Base-by-base conservation (phyloP, 2,888 invertebrate species). In the Spilarctia lutea region DNA sequence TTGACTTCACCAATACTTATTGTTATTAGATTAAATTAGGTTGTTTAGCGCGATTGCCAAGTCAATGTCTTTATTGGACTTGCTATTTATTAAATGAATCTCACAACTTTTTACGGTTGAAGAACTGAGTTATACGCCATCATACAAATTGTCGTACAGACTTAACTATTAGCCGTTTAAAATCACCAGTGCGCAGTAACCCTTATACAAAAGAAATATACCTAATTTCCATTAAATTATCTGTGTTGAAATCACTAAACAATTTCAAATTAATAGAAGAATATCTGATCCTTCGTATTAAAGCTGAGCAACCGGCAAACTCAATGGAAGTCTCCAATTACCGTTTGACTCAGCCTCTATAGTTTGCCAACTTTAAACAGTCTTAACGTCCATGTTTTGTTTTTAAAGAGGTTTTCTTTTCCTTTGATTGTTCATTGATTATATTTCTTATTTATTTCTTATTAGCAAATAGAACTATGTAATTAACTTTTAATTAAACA, bases 311-410 rank as follows among this genome's bases (percentile, higher is more conserved):
- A 79, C 79, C 78, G 75, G 78, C 69, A 81, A 80, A 75, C 65
- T 78, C 45, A 71, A 74, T 74, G 66, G 69, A 80, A 65, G 74
- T 73, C 79, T 81, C 73, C 71, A 83, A 80, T 87, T 71, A 78
- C 72, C 75, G 80, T 75, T 81, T 71, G 75, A 85, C 74, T 82
- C 81, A 83, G 75, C 79, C 79, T 75, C 83, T 80, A 75, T 82
- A 67, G 73, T 79, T 79, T 82, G 81, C 82, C 78, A 77, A 81
- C 75, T 81, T 82, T 77, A 82, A 80, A 87, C 83, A 78, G 78
- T 83, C 82, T 83, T 82, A 84, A 65, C 68, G 76, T 78, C 72
- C 78, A 75, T 56, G 63, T 82, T 79, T 77, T 81, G 79, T 85
- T 85, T 83, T 75, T 76, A 75, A 80, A 80, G 69, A 78, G 73